Conservation (phyloP, 2,113 vertebrate genomes). For the Motacilla tschutschensis region DNA sequence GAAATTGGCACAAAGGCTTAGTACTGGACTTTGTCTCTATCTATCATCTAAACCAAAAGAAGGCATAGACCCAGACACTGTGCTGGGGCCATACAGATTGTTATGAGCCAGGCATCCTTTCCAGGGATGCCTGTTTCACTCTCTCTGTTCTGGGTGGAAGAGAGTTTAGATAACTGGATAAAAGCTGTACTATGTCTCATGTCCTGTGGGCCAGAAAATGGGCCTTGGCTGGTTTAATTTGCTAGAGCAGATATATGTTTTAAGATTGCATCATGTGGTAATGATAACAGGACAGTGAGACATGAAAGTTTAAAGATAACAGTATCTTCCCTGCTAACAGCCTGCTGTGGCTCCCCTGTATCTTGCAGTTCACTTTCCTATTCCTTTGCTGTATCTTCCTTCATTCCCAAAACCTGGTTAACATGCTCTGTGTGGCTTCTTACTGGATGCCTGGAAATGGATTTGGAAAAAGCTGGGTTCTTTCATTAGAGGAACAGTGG, state of each 20-base stretch:
- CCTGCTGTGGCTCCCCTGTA: not conserved
- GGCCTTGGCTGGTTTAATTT: constrained; percentile 35
- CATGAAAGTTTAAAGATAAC: constrained; percentile 43
- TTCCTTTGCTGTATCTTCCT: not conserved
- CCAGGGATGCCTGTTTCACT: not conserved
- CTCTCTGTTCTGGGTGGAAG: not conserved
- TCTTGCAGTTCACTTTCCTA: not conserved
- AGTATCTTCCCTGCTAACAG: not conserved
- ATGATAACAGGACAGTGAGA: constrained; percentile 24
- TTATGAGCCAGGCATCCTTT: not conserved
- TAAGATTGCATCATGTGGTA: constrained; percentile 17
- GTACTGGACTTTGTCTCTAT: not conserved
- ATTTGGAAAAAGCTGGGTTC: not conserved
- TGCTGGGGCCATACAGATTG: not conserved
- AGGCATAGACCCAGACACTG: not conserved
- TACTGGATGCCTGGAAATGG: not conserved
- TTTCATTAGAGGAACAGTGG: not conserved
- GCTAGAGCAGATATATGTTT: constrained; percentile 17
- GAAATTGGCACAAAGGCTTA: not conserved
- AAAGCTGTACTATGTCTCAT: not conserved
- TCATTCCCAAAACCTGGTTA: not conserved
- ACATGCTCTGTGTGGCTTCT: not conserved
- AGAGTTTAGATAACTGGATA: not conserved
- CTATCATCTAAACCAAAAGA: not conserved
- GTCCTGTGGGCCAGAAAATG: constrained; percentile 22